These are phyloP conservation scores for Vulpes vulpes DNA, from an alignment of 2,113 vertebrate species.

Conservation along the genomic window DNA sequence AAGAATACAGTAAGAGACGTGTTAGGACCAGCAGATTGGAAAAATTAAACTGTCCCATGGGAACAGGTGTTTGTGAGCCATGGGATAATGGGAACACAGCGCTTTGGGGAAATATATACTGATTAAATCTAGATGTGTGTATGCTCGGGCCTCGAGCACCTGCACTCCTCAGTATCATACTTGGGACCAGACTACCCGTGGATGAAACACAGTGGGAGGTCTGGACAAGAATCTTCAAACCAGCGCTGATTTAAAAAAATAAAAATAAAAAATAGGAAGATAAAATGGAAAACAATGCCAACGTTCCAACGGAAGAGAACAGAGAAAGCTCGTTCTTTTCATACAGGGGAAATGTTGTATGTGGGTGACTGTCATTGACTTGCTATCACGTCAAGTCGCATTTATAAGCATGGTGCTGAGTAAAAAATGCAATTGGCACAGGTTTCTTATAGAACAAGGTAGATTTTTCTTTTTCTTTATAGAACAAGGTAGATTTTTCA, in stretches of 20 bases:
- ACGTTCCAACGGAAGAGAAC: neutral
- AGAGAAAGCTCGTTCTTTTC: too few relatives aligned
- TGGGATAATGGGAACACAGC: accelerated
- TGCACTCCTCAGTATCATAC: too few relatives aligned
- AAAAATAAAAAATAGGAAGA: neutral
- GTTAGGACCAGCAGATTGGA: neutral
- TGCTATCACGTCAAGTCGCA: neutral
- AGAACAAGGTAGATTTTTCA: neutral
- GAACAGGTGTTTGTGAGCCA: neutral
- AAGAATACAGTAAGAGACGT: neutral
- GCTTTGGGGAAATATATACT: neutral
- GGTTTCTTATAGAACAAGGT: neutral
- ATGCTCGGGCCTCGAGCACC: accelerated
- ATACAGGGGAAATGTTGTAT: too few relatives aligned
- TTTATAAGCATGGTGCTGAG: neutral
- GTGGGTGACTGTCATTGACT: accelerated
- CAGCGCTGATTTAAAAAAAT: neutral
- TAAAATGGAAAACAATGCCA: neutral
- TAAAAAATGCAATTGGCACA: neutral
- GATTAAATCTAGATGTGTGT: too few relatives aligned
- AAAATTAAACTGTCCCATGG: accelerated
- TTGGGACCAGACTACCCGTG: neutral
- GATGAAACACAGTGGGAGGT: neutral
- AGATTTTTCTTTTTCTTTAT: neutral
- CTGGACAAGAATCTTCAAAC: neutral